Evolutionary conservation across 2,888 invertebrate genomes (phyloP).

Genomic region (Biston stratarius): DNA sequence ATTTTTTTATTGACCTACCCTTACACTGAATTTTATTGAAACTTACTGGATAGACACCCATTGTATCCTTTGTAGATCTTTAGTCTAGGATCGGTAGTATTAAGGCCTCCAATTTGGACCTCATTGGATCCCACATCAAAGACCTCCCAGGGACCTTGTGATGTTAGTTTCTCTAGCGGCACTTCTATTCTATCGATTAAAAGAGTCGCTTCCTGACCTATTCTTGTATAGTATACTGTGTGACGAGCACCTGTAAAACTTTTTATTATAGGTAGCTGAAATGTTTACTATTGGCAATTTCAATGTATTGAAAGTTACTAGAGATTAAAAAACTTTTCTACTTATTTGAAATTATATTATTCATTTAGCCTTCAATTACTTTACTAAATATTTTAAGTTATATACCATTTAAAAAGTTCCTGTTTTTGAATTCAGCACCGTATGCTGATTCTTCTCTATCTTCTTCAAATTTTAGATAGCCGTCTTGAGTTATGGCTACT

Average conservation of each 20-base stretch:
- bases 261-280: background rate
- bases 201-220: constrained; percentile 90
- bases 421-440: constrained; percentile 91
- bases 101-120: constrained; percentile 95
- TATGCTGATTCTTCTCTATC: constrained; percentile 91
- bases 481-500: constrained; percentile 93
- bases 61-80: constrained; percentile 94
- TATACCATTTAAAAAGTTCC: constrained; percentile 94
- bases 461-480: constrained; percentile 94
- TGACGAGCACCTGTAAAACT: constrained; percentile 88
- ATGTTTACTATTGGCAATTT: too few species aligned
- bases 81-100: constrained; percentile 93
- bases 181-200: constrained; percentile 92
- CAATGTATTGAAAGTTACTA: background rate
- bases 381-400: background rate
- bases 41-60: constrained; percentile 95
- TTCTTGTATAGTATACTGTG: constrained; percentile 90
- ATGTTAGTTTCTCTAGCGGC: constrained; percentile 89
- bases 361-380: too few species aligned
- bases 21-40: background rate
- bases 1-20: too few species aligned
- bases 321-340: background rate
- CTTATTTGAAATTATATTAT: too few species aligned
- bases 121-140: constrained; percentile 91
- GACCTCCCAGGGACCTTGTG: constrained; percentile 89